A percentile compares a stretch with the other conserved stretches of the same genome.
Conservation (phyloP, 1,140 invertebrate species). For the Apis dorsata region DNA sequence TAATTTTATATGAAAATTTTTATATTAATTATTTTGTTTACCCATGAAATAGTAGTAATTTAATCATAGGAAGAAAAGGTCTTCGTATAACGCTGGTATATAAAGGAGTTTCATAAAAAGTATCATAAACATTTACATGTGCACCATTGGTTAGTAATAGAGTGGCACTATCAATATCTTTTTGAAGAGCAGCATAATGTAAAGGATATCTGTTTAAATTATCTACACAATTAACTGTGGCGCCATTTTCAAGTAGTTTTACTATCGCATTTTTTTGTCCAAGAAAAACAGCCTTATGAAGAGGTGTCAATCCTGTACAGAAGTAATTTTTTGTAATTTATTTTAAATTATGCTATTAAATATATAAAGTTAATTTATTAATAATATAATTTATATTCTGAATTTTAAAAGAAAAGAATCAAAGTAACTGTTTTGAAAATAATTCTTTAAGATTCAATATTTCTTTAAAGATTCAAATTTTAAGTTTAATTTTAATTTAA, state of each 20-base stretch:
- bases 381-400: no score
- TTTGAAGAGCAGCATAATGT: neutral
- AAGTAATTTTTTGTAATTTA: neutral
- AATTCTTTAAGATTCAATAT: no score
- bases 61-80: constrained; percentile 2
- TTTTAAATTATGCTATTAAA: neutral
- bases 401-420: no score
- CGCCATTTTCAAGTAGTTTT: neutral
- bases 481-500: no score
- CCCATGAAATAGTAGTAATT: neutral
- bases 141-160: neutral
- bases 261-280: neutral
- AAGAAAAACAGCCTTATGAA: neutral
- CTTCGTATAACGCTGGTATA: constrained; percentile 1
- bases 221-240: neutral
- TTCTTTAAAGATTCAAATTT: no score
- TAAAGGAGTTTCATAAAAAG: constrained; percentile 2
- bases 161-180: neutral
- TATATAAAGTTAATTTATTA: no score
- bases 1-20: neutral
- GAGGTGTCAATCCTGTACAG: neutral
- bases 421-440: no score
- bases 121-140: neutral
- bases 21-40: neutral
- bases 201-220: constrained; percentile 7